phyloP scores from a whole-genome alignment of 35 echinoderm and acorn worm species.

The Antedon bifida region DNA sequence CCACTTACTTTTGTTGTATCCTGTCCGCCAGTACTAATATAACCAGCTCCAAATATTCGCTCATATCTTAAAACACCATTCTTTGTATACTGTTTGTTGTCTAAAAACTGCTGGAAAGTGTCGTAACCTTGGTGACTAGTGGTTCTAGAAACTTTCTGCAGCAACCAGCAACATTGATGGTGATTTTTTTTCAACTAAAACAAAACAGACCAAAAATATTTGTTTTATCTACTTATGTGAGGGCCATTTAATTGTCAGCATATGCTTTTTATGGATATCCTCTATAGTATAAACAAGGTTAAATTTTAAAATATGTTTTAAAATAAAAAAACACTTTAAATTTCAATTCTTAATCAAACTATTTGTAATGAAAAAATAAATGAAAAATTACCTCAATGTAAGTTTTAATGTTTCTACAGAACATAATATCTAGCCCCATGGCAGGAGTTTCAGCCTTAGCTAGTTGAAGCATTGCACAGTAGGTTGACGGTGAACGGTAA shows the following conservation, averaged over 20 bases:
- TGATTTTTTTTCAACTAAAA: conserved; percentile 81
- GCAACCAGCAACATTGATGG: conserved; percentile 76
- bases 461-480: conserved; percentile 68
- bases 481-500: conserved; percentile 57
- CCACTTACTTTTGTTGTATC: conserved; percentile 68
- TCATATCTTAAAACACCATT: conserved; percentile 72
- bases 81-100: conserved; percentile 80
- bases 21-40: conserved; percentile 81
- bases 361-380: not conserved
- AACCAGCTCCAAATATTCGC: conserved; percentile 87
- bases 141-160: conserved; percentile 33
- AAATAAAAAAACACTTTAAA: too few relatives aligned
- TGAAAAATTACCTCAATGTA: conserved; percentile 62
- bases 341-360: not conserved
- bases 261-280: too few relatives aligned
- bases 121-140: conserved; percentile 64
- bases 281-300: too few relatives aligned
- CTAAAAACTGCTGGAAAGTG: conserved; percentile 89
- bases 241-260: too few relatives aligned
- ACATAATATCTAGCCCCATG: conserved; percentile 55
- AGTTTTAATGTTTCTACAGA: conserved; percentile 59
- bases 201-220: conserved; percentile 1
- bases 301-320: too few relatives aligned
- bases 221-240: too few relatives aligned
- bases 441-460: not conserved